Conservation (phyloP, 2,888 invertebrate species). For the Cylloceria caligata region DNA sequence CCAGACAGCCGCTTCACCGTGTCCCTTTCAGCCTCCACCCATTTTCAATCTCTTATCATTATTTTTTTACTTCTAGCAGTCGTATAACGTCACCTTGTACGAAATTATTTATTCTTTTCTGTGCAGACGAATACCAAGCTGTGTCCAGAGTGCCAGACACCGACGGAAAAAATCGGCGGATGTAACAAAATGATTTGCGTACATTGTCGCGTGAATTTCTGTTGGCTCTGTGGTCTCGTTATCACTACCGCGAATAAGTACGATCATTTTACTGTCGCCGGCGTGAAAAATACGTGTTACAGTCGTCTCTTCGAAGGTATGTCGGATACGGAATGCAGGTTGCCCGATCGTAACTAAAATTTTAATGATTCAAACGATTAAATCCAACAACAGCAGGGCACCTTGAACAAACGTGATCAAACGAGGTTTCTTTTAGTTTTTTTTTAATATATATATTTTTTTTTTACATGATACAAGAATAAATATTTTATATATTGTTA, state of each 20-base stretch:
- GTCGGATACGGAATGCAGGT: background rate
- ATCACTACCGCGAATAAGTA: constrained; percentile 71
- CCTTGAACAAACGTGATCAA: background rate
- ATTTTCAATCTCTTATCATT: background rate
- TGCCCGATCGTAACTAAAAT: background rate
- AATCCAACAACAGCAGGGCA: background rate
- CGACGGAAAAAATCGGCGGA: constrained; percentile 70
- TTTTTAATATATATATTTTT: constrained; percentile 4
- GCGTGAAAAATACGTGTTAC: constrained; percentile 59
- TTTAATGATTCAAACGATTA: background rate
- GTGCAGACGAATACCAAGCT: constrained; percentile 73
- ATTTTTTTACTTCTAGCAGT: no score
- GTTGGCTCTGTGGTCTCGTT: constrained; percentile 74
- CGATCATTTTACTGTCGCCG: constrained; percentile 70
- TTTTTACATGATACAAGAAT: constrained; percentile 43
- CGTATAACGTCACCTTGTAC: no score
- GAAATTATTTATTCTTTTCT: constrained; percentile 24
- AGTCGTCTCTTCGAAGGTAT: constrained; percentile 72
- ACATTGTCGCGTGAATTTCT: constrained; percentile 71
- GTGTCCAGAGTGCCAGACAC: constrained; percentile 75
- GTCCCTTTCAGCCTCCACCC: background rate
- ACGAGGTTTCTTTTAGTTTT: constrained; percentile 19
- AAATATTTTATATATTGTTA: constrained; percentile 48
- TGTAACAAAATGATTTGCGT: constrained; percentile 75
- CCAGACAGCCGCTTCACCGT: background rate